Evolutionary conservation across 2,113 vertebrate species (phyloP).

Genomic region (Aegotheles bennettii): DNA sequence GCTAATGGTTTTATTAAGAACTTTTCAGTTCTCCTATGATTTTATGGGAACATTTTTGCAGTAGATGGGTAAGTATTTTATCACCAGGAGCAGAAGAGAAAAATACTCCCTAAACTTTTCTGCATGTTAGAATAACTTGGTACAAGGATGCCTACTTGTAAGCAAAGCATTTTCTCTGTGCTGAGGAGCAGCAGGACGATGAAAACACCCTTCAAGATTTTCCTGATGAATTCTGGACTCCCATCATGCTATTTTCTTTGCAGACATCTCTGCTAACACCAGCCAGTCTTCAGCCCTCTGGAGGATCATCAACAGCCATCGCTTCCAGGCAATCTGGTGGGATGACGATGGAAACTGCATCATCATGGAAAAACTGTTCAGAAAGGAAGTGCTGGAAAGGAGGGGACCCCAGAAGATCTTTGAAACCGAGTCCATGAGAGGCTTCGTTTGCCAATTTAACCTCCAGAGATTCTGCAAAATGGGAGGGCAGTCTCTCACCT

Average conservation of each 20-base stretch:
- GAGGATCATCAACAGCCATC: not conserved
- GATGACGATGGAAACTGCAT: not conserved
- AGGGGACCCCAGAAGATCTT: not conserved
- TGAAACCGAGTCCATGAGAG: not conserved
- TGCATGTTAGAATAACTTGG: not conserved
- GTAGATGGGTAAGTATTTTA: not conserved
- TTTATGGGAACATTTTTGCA: not conserved
- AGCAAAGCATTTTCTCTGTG: not conserved
- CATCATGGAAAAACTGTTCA: not conserved
- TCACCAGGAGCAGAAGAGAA: not conserved
- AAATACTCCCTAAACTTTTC: not conserved
- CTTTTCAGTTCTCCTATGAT: not conserved
- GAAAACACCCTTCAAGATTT: rapidly evolving
- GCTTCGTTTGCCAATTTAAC: not conserved
- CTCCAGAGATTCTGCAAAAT: not conserved
- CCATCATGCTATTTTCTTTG: too few relatives aligned
- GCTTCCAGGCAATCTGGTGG: not conserved
- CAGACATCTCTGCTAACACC: not conserved
- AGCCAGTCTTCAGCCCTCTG: not conserved
- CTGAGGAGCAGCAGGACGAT: not conserved
- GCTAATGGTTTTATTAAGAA: not conserved
- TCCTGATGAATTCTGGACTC: not conserved
- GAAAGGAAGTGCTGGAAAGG: not conserved
- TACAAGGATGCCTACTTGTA: not conserved
- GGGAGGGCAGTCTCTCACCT: not conserved